Conservation (phyloP, 2,113 vertebrate genomes). For the Leuciscus idus region DNA sequence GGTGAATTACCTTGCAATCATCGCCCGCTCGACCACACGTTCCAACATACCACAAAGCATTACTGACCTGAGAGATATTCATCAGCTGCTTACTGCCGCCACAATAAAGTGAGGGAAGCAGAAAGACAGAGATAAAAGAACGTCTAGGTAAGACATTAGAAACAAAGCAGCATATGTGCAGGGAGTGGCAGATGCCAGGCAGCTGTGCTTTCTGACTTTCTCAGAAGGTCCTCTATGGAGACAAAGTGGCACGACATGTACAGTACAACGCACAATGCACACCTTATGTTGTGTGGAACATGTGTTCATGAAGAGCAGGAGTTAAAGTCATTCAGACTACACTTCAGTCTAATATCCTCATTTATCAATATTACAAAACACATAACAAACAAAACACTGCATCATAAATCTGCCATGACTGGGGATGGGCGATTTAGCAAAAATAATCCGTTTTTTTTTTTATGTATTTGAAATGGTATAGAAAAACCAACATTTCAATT, state of each 20-base stretch:
- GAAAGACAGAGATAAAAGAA: not conserved
- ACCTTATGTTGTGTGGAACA: slow-evolving; percentile 8
- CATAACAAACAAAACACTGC: not conserved
- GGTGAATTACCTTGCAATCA: slow-evolving; percentile 55
- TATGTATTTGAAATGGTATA: not conserved
- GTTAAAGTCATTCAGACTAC: not conserved
- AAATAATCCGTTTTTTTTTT: not conserved
- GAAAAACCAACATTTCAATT: not conserved
- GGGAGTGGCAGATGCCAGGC: slow-evolving; percentile 31
- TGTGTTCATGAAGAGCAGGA: not conserved
- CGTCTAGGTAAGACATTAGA: slow-evolving; percentile 18
- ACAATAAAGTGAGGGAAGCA: not conserved
- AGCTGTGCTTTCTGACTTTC: slow-evolving; percentile 24
- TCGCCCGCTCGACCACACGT: slow-evolving; percentile 19
- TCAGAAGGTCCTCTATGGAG: slow-evolving; percentile 13
- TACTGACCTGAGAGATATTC: slow-evolving; percentile 49
- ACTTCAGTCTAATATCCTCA: not conserved
- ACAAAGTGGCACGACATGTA: not conserved
- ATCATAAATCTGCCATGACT: not conserved
- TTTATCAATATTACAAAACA: slow-evolving; percentile 24
- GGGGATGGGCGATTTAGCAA: not conserved
- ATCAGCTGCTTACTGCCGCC: slow-evolving; percentile 28
- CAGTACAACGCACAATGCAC: not conserved
- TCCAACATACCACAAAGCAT: slow-evolving; percentile 42
- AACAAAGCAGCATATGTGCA: slow-evolving; percentile 56